Evolutionary conservation across 2,797 vertebrate species (phyloP), one percentile per base, ranked within the genome.

Genomic region (Distichodus sexfasciatus): DNA sequence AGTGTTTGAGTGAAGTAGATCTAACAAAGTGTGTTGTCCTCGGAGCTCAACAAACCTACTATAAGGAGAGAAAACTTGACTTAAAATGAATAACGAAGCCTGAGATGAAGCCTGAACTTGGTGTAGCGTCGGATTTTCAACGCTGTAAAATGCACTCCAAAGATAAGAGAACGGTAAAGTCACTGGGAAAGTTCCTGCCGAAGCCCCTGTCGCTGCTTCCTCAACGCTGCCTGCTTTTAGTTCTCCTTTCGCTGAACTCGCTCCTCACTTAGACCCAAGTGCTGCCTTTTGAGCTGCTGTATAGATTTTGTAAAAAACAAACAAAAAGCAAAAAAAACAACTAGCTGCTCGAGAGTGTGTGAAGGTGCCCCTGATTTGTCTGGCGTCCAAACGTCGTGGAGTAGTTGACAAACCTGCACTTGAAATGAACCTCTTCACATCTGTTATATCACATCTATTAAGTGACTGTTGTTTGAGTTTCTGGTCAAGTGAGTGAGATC

Each of bases 151-250:
- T 28, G 29, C 61, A 48, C 74, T 76, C 64, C 67, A 74, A 71
- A 71, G 71, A 69, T 35, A 57, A 10, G 10, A 44, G 61, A 66
- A 29, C 5, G 43, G 33, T n/a, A n/a, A n/a, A n/a, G 47, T 50
- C 51, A 26, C 65, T 31, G 12, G 57, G 23, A 63, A 19, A 31
- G n/a, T n/a, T 65, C 51, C 29, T 62, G 40, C 14, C 14, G 24
- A 28, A 60, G 35, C 61, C 31, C 36, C 54, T 77, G 84, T 83
- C 85, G 81, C 87, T 86, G 69, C 59, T 70, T 58, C 69, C 55
- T 78, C 64, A 81, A 75, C 55, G 74, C 79, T 76, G 69, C 64
- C 50, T 74, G 74, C 79, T 76, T 73, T 62, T 62, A 33, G 59
- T 51, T 46, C 54, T 63, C 58, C 50, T 68, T 50, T 51, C 72